Evolutionary conservation across 2,888 invertebrate species (phyloP).

Genomic region (Mesorhabditis spiculigera): DNA sequence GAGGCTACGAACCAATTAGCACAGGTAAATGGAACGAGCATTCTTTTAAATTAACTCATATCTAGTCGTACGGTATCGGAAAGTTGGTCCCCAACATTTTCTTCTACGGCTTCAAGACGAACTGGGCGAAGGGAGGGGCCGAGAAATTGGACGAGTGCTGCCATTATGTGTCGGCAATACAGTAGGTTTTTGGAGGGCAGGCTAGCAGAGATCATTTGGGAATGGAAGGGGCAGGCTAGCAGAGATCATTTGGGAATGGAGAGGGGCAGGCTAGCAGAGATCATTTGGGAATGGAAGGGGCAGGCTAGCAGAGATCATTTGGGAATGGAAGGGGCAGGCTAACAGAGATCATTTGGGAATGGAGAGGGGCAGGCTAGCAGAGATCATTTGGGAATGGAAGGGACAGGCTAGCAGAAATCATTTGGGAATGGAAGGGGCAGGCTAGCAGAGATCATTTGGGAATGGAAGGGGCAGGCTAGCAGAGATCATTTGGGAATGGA

Average conservation of each 20-base stretch:
- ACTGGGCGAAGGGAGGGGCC: slow-evolving; percentile 58
- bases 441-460: slow-evolving; percentile 20
- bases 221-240: not conserved
- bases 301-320: not conserved
- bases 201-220: not conserved
- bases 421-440: slow-evolving; percentile 56
- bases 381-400: slow-evolving; percentile 87
- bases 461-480: too few species aligned
- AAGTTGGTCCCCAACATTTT: slow-evolving; percentile 60
- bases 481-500: too few species aligned
- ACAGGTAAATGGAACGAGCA: too few species aligned
- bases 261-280: not conserved
- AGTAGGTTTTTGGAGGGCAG: slow-evolving; percentile 30
- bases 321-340: slow-evolving; percentile 68
- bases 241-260: too few species aligned
- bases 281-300: not conserved
- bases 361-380: too few species aligned
- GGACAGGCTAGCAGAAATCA: slow-evolving; percentile 66
- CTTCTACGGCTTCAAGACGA: slow-evolving; percentile 72
- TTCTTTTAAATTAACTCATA: too few species aligned
- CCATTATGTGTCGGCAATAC: too few species aligned
- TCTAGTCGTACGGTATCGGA: too few species aligned
- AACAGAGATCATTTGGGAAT: slow-evolving; percentile 86
- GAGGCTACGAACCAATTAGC: too few species aligned
- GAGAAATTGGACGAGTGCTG: slow-evolving; percentile 22